Evolutionary conservation across 2,113 vertebrate genomes (phyloP).

Genomic region (Kryptolebias marmoratus): DNA sequence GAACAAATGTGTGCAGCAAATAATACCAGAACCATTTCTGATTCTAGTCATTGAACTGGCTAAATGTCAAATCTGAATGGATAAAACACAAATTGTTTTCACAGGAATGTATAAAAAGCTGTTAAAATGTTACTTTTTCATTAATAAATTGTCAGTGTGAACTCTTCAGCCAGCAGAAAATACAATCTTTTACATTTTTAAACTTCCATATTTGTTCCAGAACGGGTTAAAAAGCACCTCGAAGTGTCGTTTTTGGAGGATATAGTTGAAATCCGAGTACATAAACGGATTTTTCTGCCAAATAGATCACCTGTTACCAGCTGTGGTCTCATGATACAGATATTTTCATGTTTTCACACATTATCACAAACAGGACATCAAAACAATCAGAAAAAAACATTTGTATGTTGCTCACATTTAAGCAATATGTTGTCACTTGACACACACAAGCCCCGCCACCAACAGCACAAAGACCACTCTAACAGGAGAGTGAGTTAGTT

Average conservation of each 20-base stretch:
- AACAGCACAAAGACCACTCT: conserved; percentile 43
- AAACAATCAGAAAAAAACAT: conserved; percentile 18
- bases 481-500: conserved; percentile 73
- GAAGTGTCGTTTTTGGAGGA: no score
- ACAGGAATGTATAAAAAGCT: no score
- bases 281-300: not conserved
- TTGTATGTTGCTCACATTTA: conserved; percentile 25
- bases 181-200: no score
- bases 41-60: no score
- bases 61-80: no score
- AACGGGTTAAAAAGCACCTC: not conserved
- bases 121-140: no score
- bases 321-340: conserved; percentile 71
- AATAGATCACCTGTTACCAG: not conserved
- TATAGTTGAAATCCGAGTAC: no score
- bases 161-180: no score
- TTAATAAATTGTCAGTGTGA: no score
- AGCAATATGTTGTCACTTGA: not conserved
- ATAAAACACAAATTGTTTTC: no score
- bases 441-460: conserved; percentile 41
- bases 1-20: no score
- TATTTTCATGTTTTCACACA: conserved; percentile 41
- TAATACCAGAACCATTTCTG: no score
- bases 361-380: conserved; percentile 22
- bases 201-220: not conserved